Base-by-base conservation (phyloP, 2,888 invertebrate genomes). In the Drosophila rubida region DNA sequence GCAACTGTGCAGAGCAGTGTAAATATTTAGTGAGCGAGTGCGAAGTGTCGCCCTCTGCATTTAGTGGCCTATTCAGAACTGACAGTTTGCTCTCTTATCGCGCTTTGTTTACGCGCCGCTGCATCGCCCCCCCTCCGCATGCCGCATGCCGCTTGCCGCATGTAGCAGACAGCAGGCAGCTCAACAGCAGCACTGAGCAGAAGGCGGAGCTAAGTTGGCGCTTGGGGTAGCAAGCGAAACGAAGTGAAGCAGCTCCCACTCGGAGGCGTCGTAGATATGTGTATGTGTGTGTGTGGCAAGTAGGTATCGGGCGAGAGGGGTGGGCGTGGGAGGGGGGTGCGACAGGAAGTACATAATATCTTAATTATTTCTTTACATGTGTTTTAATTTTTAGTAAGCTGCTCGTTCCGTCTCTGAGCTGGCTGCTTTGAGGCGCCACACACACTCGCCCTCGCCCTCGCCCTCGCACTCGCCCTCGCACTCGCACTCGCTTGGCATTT, bases 321-420 rank as follows among this genome's bases (percentile, higher is more conserved):
- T n/a, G 45, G 19, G n/a, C n/a, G n/a, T n/a, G n/a, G n/a, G n/a
- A n/a, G 45, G 6, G 32, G 6, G 25, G 30, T 55, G 30, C 5
- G 50, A 62, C 32, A 71, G 70, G 59, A 66, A 71, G 55, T 67
- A 75, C 75, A 66, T 84, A 84, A 83, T 79, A 80, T 82, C 82
- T 85, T 83, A 82, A 83, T 85, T 85, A 83, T 82, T 83, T 83
- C 82, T 82, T 83, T 83, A 82, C 85, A 82, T 82, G 82, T 82
- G 82, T 82, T 82, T 84, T 82, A 82, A 82, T 82, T 82, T 82
- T 84, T 81, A 82, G 85, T 82, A 81, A 82, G 82, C 78, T 78
- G 55, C 79, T 41, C 62, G 35, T 58, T 44, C 14, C 69, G 35
- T 19, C 51, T 54, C 9, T 25, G 19, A 14, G 23, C 44, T 64